Evolutionary conservation across 2,888 invertebrate species (phyloP), one percentile per base, ranked within the genome.

Genomic region (Chrysodeixis includens): DNA sequence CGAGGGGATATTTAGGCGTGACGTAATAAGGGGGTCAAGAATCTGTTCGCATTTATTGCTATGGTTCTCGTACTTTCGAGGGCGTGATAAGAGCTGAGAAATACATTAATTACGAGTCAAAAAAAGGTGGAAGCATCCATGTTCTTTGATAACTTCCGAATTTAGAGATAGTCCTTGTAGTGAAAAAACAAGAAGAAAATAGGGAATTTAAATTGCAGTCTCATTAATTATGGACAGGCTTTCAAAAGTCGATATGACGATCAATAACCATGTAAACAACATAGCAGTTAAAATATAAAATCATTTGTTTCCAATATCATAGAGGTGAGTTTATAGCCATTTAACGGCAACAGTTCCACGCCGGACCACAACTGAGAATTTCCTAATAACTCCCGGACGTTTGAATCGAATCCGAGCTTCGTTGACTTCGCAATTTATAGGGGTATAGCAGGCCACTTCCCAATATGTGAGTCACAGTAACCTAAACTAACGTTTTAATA

Each of bases 301-400:
- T 32, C 10, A 58, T 69, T 69, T 55, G 70, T 6, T 20, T 26
- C 12, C 46, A 44, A 18, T n/a, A 46, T 52, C 46, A 10, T 30
- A 20, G 6, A 20, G 20, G n/a, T 18, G n/a, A 44, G 35, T 40
- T 56, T 56, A 62, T 52, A 56, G 30, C 22, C 56, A 26, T 51
- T 52, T 58, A 58, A 56, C 56, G 32, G 57, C 30, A 44, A 35
- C 18, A 52, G 56, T 56, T 57, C 40, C 12, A 54, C 20, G 10
- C 1, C 14, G 3, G 9, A 59, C 63, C 40, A 32, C 58, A 56
- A 71, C 18, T 51, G 59, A 54, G 44, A 62, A 62, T 71, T 75
- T 54, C 56, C 65, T 71, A 60, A 71, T 71, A 71, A 64, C 76
- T 54, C 32, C 30, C 58, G 46, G 22, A 56, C 52, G 53, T 57